Evolutionary conservation across 2,797 vertebrate genomes (phyloP), one percentile per base, ranked within the genome.

Genomic region (Acanthis flammea): DNA sequence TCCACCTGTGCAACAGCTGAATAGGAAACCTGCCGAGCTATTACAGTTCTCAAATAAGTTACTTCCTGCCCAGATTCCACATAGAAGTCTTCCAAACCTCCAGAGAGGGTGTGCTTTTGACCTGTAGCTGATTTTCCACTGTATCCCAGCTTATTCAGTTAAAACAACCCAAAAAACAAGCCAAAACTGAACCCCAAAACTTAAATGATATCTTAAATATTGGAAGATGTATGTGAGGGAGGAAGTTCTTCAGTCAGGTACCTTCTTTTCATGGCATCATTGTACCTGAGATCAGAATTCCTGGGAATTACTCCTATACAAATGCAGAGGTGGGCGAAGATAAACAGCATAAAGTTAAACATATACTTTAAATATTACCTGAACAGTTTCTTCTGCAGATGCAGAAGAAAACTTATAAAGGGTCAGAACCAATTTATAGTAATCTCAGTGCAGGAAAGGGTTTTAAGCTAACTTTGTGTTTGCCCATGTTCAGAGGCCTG

Each of bases 1-100:
- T 51, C 85, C 95, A 96, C 96, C 96, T 96, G 96, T 87, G 62
- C 55, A 96, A 65, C 95, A 96, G 93, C 87, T 95, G 94, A 92
- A 80, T 88, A 94, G 96, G 91, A 96, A 96, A 91, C 70, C 68
- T 94, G n/a, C 35, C 37, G 74, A 78, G 51, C 31, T 88, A 23
- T 74, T 87, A 35, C 27, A 30, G 42, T 72, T 90, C 44, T 50
- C 42, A 74, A 94, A 86, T 57, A 74, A 51, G 12, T 77, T 58
- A 8, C 85, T 96, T 96, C 93, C 96, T 94, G 72, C 54, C 61
- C 50, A 78, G 42, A 77, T 68, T 96, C 53, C 62, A 80, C 16
- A 37, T 12, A 82, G 57, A 78, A 90, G 35, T 41, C 54, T 28
- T 77, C 42, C 50, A 72, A 65, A 81, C 17, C n/a, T 74, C 42